Evolutionary conservation across 2,113 vertebrate species (phyloP), one percentile per base, ranked within the genome.

Genomic region (Chrysemys picta): DNA sequence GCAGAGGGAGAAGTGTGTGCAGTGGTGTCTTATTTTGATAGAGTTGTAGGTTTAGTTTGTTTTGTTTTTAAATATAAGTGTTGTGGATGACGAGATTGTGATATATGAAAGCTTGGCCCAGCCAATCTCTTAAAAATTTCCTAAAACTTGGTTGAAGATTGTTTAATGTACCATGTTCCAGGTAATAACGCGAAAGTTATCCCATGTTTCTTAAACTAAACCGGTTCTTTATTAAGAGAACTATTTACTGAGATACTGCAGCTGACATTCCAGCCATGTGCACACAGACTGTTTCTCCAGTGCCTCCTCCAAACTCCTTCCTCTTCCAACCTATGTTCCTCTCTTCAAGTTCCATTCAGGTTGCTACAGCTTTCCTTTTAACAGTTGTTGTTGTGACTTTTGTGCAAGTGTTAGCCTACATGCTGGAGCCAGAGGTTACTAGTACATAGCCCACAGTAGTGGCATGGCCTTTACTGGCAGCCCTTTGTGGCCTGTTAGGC

Each of bases 81-180:
- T 76, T 93, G 12, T 65, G 82, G 87, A 90, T 88, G 52, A 91
- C 84, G 47, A 94, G 16, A 45, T 6, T 6, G 8, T 35, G 22
- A 80, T 35, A 27, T 6, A 80, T 4, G 31, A 89, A 92, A 94
- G 88, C 5, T 75, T 82, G 24, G 21, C 49, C 75, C n/a, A 10
- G 29, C 3, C 88, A n/a, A 80, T 6, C 79, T 96, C 79, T 54
- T 92, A 54, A 96, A 96, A 92, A 87, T 2, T 2, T 50, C 14
- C 65, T 81, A 9, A 92, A 91, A 38, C 56, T 90, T 93, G n/a
- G 65, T 83, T 50, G 42, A 38, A 31, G 21, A 84, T 47, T 16
- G 25, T 27, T 47, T 47, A 72, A 72, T 38, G n/a, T 72, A 72
- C 65, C 19, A n/a, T 69, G 62, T 69, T 14, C 31, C 21, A 14